These are phyloP conservation scores for Phoeniculus purpureus DNA, from an alignment of 2,797 vertebrate genomes.

Conservation along the genomic window DNA sequence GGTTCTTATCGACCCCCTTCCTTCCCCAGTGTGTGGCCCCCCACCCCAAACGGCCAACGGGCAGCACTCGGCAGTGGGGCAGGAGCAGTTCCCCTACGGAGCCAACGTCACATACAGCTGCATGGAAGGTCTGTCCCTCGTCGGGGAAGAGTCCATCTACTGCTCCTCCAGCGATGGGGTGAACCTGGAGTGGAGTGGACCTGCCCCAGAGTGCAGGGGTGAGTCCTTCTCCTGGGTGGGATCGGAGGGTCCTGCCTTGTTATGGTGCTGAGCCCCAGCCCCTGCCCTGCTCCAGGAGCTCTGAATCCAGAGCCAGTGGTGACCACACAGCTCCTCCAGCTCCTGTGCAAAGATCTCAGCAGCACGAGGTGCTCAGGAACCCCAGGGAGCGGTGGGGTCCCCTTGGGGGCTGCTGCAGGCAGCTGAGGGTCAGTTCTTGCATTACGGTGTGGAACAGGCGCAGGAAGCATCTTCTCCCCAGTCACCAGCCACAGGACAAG, in stretches of 20 bases:
- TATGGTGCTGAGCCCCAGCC: neutral
- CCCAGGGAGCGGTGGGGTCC: neutral
- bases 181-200: neutral
- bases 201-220: constrained; percentile 37
- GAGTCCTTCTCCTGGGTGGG: neutral
- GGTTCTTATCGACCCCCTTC: neutral
- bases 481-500: too few species aligned
- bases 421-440: neutral
- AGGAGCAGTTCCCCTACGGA: neutral
- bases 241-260: neutral
- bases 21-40: neutral
- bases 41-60: neutral
- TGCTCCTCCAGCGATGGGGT: neutral
- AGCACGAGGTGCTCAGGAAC: neutral
- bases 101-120: neutral
- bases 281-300: neutral
- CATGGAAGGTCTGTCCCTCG: neutral
- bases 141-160: neutral
- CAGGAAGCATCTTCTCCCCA: neutral
- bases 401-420: neutral
- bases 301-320: neutral
- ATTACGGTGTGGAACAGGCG: neutral
- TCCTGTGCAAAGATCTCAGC: neutral
- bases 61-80: fast-evolving
- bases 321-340: fast-evolving